These are phyloP conservation scores for Linepithema humile DNA, from an alignment of 1,140 invertebrate species.

Conservation along the genomic window DNA sequence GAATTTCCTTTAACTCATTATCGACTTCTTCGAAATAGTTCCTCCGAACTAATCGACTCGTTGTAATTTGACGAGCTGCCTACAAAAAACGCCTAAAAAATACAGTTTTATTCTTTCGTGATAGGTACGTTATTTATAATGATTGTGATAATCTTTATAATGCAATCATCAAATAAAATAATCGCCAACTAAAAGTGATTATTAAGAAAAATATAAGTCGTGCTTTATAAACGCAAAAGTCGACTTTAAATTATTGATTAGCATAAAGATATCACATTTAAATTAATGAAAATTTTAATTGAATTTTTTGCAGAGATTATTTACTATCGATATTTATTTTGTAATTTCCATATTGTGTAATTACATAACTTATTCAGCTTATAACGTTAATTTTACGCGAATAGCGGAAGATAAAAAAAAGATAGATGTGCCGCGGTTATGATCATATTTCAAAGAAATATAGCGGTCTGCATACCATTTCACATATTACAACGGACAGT, in stretches of 20 bases:
- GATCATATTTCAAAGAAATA: conserved; percentile 38
- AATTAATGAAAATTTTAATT: not conserved
- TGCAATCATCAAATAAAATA: not conserved
- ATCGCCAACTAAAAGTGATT: too few relatives aligned
- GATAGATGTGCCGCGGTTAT: not conserved
- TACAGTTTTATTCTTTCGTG: not conserved
- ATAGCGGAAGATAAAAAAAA: not conserved
- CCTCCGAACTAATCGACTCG: not conserved
- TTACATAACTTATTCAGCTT: not conserved
- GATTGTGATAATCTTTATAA: not conserved
- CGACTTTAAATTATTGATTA: too few relatives aligned
- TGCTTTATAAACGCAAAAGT: too few relatives aligned
- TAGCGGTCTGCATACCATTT: not conserved
- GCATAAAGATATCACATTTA: too few relatives aligned
- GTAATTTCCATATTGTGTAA: not conserved
- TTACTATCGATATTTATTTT: not conserved
- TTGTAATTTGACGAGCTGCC: conserved; percentile 7
- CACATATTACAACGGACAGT: conserved; percentile 43
- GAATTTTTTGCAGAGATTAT: not conserved
- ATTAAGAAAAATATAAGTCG: too few relatives aligned
- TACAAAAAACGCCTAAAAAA: not conserved
- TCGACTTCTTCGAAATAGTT: conserved; percentile 68
- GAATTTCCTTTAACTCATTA: conserved; percentile 74
- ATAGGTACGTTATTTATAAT: not conserved
- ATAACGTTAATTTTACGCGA: not conserved